These are phyloP conservation scores for Pempheris klunzingeri DNA, from an alignment of 2,797 vertebrate species.

Conservation along the genomic window DNA sequence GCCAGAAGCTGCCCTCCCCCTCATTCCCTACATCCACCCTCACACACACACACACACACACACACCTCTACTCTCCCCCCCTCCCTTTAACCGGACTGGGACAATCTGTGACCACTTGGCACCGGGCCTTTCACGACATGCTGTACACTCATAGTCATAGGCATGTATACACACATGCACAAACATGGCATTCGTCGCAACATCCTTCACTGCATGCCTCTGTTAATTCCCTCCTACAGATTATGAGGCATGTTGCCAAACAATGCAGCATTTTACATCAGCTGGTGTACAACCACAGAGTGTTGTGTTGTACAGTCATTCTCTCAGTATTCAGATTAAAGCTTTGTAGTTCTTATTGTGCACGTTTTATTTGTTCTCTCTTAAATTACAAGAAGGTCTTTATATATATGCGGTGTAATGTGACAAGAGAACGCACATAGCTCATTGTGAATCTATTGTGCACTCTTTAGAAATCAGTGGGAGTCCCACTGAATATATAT, in stretches of 20 bases:
- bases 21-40: slow-evolving; percentile 29
- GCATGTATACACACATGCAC: slow-evolving; percentile 31
- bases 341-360: background rate
- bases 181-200: slow-evolving; percentile 54
- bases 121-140: slow-evolving; percentile 37
- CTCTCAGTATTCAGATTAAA: slow-evolving; percentile 11
- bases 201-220: slow-evolving; percentile 57
- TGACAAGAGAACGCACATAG: background rate
- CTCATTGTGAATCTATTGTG: slow-evolving; percentile 20
- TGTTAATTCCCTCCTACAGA: slow-evolving; percentile 73
- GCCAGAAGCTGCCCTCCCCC: slow-evolving; percentile 60
- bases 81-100: slow-evolving; percentile 48
- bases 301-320: slow-evolving; percentile 9
- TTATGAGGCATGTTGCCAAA: slow-evolving; percentile 70
- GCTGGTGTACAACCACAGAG: slow-evolving; percentile 24
- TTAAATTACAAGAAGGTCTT: background rate
- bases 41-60: slow-evolving; percentile 43
- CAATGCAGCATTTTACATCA: slow-evolving; percentile 73
- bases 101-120: slow-evolving; percentile 77
- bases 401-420: background rate
- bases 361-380: background rate
- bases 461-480: background rate
- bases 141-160: slow-evolving; percentile 42
- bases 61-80: slow-evolving; percentile 41
- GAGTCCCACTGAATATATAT: slow-evolving; percentile 9